Evolutionary conservation across 2,113 vertebrate species (phyloP).

Genomic region (Prunella himalayana): DNA sequence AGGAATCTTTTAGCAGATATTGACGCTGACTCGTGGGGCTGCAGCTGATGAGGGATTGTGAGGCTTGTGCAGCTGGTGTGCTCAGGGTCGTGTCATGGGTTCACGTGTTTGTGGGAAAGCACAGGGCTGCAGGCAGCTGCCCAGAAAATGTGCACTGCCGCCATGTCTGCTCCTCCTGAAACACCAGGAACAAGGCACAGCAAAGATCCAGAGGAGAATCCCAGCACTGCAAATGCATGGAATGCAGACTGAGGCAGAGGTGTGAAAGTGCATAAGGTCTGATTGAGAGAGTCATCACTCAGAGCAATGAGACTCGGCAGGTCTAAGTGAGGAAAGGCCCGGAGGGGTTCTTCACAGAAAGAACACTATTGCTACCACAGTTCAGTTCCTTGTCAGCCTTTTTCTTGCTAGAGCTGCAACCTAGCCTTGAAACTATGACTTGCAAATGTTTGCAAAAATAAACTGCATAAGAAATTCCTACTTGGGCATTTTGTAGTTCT

Average conservation of each 20-base stretch:
- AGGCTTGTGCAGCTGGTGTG: neutral
- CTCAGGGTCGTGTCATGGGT: neutral
- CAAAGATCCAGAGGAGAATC: neutral
- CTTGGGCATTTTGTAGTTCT: neutral
- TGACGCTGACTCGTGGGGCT: neutral
- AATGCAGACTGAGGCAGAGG: neutral
- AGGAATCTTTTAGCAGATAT: neutral
- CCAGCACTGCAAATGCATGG: neutral
- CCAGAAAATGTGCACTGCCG: neutral
- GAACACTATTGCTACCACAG: neutral
- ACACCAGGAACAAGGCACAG: neutral
- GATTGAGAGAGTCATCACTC: neutral
- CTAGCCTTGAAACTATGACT: neutral
- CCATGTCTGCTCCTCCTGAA: neutral
- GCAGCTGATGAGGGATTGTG: neutral
- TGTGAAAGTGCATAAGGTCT: neutral
- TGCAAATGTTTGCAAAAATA: neutral
- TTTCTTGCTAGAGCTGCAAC: neutral
- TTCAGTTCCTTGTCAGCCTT: neutral
- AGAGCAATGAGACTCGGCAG: neutral
- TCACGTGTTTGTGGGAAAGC: neutral
- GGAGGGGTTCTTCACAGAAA: neutral
- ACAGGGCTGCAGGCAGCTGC: neutral
- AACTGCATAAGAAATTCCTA: neutral
- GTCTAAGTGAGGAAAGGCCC: neutral